A percentile compares a stretch with the other conserved stretches of the same genome.
Conservation (phyloP, 1,140 invertebrate species). For the Andricus grossulariae region DNA sequence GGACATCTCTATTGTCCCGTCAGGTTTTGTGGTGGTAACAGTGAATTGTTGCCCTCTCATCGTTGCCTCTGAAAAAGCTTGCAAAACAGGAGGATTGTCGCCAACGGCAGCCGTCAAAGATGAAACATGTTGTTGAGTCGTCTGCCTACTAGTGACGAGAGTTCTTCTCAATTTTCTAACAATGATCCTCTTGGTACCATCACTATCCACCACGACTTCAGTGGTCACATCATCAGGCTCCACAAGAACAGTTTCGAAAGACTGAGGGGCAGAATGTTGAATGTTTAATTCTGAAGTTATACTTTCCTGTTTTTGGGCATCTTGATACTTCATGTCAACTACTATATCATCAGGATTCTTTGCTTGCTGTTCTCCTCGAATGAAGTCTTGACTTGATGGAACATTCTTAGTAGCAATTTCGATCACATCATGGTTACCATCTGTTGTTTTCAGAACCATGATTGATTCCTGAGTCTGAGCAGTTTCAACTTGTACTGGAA, state of each 20-base stretch:
- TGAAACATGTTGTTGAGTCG: slow-evolving; percentile 71
- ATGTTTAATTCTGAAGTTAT: slow-evolving; percentile 81
- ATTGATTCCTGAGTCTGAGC: slow-evolving; percentile 79
- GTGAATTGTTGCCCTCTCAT: slow-evolving; percentile 80
- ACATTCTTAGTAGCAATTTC: slow-evolving; percentile 83
- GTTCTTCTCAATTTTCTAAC: slow-evolving; percentile 79
- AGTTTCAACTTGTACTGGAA: slow-evolving; percentile 33
- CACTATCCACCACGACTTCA: slow-evolving; percentile 86
- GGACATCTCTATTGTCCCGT: slow-evolving; percentile 78
- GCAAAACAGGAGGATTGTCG: slow-evolving; percentile 72
- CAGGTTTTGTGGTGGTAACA: slow-evolving; percentile 78
- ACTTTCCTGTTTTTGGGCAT: slow-evolving; percentile 70
- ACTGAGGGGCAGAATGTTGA: slow-evolving; percentile 81
- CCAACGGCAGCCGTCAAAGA: slow-evolving; percentile 69
- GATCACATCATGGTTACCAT: slow-evolving; percentile 84
- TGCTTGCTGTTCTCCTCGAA: slow-evolving; percentile 36
- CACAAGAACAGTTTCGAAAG: slow-evolving; percentile 85
- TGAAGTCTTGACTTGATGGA: slow-evolving; percentile 73
- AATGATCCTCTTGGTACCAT: slow-evolving; percentile 88
- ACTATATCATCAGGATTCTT: slow-evolving; percentile 76
- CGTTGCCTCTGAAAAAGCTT: slow-evolving; percentile 81
- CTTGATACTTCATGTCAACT: slow-evolving; percentile 85
- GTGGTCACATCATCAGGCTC: slow-evolving; percentile 86
- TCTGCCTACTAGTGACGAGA: slow-evolving; percentile 72
- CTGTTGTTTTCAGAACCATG: slow-evolving; percentile 81